phyloP scores from a whole-genome alignment of 2,888 invertebrate species.

The Hypselothyrea guttata region DNA sequence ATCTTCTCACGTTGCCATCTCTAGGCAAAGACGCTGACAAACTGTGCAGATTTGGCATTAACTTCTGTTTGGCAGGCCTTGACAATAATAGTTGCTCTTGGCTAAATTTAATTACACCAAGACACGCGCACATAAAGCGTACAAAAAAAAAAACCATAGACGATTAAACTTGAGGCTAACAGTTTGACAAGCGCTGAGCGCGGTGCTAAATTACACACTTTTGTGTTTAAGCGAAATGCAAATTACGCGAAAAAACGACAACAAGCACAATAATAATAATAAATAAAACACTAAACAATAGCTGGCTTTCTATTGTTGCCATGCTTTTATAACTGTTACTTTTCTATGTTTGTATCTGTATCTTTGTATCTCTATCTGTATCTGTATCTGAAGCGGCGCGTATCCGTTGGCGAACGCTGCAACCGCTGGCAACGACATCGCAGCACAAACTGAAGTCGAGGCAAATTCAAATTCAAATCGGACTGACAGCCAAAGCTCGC shows the following conservation, averaged over 20 bases:
- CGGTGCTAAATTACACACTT: constrained; percentile 40
- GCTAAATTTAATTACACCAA: constrained; percentile 53
- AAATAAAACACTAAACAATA: constrained; percentile 25
- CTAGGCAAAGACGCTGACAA: constrained; percentile 40
- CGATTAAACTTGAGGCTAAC: constrained; percentile 26
- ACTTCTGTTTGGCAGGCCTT: constrained; percentile 41
- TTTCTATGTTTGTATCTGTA: constrained; percentile 22
- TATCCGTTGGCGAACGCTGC: constrained; percentile 11
- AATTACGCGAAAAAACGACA: constrained; percentile 50
- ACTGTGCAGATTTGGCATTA: constrained; percentile 35
- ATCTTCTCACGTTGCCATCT: constrained; percentile 37
- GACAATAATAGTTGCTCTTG: constrained; percentile 47
- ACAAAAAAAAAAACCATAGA: constrained; percentile 40
- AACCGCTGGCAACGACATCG: constrained; percentile 48
- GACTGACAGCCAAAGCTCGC: constrained; percentile 39
- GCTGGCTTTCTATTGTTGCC: constrained; percentile 59
- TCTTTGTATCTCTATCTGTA: constrained; percentile 23
- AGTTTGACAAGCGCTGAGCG: constrained; percentile 52
- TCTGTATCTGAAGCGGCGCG: constrained; percentile 6
- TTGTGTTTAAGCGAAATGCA: constrained; percentile 46
- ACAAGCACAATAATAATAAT: constrained; percentile 26
- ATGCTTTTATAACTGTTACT: constrained; percentile 34
- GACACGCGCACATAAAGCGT: constrained; percentile 60
- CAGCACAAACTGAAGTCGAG: constrained; percentile 49
- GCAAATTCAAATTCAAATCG: constrained; percentile 53